These are phyloP conservation scores for Mesopsocus fuscifrons DNA, from an alignment of 2,888 invertebrate genomes.

Conservation along the genomic window DNA sequence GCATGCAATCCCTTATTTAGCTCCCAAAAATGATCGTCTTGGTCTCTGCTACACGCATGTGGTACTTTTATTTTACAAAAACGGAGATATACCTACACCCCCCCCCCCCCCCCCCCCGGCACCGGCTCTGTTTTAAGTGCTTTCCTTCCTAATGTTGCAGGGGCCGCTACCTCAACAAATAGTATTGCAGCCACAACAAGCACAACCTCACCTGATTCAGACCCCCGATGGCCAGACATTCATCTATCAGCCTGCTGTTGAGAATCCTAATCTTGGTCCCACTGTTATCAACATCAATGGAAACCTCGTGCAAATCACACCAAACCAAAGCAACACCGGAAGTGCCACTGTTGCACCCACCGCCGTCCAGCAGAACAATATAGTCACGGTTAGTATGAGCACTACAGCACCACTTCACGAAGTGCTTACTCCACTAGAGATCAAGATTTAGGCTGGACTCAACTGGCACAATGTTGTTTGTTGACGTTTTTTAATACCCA, in stretches of 20 bases:
- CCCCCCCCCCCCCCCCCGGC: too few species aligned
- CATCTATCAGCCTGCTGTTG: constrained; percentile 52
- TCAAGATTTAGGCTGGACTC: constrained; percentile 19
- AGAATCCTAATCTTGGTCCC: constrained; percentile 20
- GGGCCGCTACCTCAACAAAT: constrained; percentile 31
- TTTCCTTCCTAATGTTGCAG: constrained; percentile 28
- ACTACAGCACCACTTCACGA: not conserved
- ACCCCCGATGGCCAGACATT: constrained; percentile 86
- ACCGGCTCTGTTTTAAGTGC: too few species aligned
- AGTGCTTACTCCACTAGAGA: not conserved
- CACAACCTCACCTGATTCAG: constrained; percentile 76
- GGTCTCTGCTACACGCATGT: too few species aligned
- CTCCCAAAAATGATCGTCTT: too few species aligned
- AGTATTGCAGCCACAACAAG: constrained; percentile 40
- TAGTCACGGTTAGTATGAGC: constrained; percentile 46
- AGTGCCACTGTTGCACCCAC: constrained; percentile 28
- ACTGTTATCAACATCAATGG: constrained; percentile 56
- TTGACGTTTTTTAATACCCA: too few species aligned
- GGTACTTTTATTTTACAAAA: too few species aligned
- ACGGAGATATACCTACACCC: too few species aligned
- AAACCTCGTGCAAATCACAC: constrained; percentile 48
- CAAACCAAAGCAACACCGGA: constrained; percentile 24
- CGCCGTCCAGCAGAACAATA: constrained; percentile 43
- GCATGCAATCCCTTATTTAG: too few species aligned
- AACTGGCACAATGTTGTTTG: too few species aligned